Base-by-base conservation (phyloP, 2,888 invertebrate genomes). In the Diaperis boleti region DNA sequence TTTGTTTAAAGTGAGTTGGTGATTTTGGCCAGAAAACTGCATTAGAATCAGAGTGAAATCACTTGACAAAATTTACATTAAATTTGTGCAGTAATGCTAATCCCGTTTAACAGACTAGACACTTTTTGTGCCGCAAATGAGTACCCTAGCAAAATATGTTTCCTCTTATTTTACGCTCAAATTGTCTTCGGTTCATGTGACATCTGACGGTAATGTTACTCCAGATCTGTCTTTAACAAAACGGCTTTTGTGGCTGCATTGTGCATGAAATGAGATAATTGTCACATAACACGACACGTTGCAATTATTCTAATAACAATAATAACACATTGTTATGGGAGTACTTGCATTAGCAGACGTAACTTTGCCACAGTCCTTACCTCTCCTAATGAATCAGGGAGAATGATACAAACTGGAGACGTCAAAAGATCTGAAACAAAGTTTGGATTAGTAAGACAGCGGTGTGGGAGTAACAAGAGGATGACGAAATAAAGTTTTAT, bases 241-340 rank as follows among this genome's bases (percentile, higher is more conserved):
- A 33, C 11, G 5, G 39, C 39, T 17, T 13, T 39, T 14, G 39
- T 39, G 39, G 8, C 18, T 42, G 45, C 33, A 33, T 49, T 49
- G 33, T 33, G 33, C 18, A 5, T n/a, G 15, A 49, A 49, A 10
- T 17, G 18, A n/a, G 2, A 35, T 33, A 33, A 49, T 33, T 33
- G 10, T 33, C 49, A 49, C 29, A 13, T 49, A 10, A 33, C 35
- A 49, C 31, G 47, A 29, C 47, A 47, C 31, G 11, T 47, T 31
- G 49, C 41, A 42, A 18, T 42, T 42, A 42, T 42, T 39, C 39
- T 47, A 31, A 26, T 47, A 47, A 13, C 47, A 47, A 47, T 47
- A 47, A 47, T 47, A 47, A 47, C 31, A 15, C 14, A 18, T 15
- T 11, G 42, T 42, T 33, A 13, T 11, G 29, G n/a, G 47, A 44